Conservation (phyloP, 2,113 vertebrate species). For the Sminthopsis crassicaudata region DNA sequence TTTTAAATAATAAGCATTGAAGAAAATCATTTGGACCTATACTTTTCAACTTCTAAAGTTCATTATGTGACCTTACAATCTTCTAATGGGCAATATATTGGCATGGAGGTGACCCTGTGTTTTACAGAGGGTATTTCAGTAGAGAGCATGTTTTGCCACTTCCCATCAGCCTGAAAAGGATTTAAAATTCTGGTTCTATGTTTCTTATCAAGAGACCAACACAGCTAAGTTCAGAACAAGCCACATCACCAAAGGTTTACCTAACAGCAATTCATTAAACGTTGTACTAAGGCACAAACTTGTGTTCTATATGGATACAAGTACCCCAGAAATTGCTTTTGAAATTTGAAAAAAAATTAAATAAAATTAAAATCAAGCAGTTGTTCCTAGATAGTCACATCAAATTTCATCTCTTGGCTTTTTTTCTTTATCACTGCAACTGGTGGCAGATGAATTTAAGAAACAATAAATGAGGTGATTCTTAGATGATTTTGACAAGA, state of each 20-base stretch:
- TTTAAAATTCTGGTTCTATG: not conserved
- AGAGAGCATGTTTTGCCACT: not conserved
- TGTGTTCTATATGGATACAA: not conserved
- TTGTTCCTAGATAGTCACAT: not conserved
- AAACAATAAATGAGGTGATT: not conserved
- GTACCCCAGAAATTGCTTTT: not conserved
- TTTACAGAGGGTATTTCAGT: not conserved
- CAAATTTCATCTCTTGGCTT: not conserved
- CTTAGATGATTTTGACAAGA: not conserved
- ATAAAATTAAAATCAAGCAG: not conserved
- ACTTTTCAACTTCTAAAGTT: not conserved
- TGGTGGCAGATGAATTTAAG: not conserved
- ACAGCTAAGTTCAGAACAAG: not conserved
- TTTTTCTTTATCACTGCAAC: not conserved
- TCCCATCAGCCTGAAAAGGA: not conserved
- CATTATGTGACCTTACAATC: constrained; percentile 12
- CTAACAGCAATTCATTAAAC: not conserved
- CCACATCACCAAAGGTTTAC: not conserved
- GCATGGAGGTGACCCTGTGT: not conserved
- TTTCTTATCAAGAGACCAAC: not conserved
- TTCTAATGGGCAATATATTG: not conserved
- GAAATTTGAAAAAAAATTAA: not conserved
- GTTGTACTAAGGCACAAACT: not conserved
- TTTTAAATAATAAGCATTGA: constrained; percentile 13
- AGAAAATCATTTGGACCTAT: not conserved